A percentile compares a stretch with the other conserved stretches of the same genome.
Conservation (phyloP, 2,888 invertebrate genomes). For the Nysson spinosus region DNA sequence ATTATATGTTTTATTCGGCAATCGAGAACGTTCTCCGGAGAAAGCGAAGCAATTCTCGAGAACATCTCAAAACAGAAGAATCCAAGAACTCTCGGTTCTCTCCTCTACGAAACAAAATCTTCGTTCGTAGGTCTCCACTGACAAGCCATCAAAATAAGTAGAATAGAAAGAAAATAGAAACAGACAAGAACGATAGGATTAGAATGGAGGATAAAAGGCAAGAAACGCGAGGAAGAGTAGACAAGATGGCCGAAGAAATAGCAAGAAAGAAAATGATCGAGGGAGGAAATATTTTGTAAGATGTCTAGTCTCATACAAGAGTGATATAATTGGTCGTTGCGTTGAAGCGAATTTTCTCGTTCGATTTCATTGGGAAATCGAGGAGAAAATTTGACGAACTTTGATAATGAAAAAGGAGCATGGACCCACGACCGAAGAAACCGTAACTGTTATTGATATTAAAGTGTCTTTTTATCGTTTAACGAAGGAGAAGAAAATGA, state of each 20-base stretch:
- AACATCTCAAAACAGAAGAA: not conserved
- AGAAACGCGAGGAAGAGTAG: not conserved
- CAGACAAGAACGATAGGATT: not conserved
- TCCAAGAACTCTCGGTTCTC: not conserved
- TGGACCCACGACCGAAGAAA: not conserved
- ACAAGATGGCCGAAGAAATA: not conserved
- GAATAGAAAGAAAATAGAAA: not conserved
- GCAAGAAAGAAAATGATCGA: not conserved
- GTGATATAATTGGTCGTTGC: constrained; percentile 46
- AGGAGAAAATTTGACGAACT: not conserved
- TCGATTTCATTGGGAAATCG: not conserved
- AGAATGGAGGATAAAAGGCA: not conserved
- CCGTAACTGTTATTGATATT: constrained; percentile 9
- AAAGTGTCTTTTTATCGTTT: too few relatives aligned
- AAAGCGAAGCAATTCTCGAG: not conserved
- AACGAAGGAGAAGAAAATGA: too few relatives aligned
- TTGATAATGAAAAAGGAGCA: not conserved
- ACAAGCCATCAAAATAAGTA: not conserved
- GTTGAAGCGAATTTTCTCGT: constrained; percentile 20
- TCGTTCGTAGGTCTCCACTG: not conserved
- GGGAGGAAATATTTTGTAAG: constrained; percentile 21
- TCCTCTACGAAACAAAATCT: not conserved
- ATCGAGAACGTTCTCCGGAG: not conserved
- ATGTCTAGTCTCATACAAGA: constrained; percentile 47
- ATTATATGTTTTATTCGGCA: not conserved